These are phyloP conservation scores for Nipponacmea schrenckii DNA, from an alignment of 2,888 invertebrate genomes.

Conservation along the genomic window DNA sequence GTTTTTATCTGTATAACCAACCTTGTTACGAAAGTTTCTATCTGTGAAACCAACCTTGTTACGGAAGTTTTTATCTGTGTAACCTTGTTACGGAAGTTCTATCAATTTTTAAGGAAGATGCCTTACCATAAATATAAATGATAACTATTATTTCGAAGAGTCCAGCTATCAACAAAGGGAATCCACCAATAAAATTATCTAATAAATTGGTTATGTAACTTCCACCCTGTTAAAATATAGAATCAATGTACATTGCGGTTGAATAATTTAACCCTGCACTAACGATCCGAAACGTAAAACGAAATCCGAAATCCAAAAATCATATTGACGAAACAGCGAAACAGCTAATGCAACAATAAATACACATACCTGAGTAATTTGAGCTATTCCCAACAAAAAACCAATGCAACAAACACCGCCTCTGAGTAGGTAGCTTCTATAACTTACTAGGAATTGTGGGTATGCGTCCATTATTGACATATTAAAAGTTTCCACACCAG, in stretches of 20 bases:
- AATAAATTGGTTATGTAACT: slow-evolving; percentile 65
- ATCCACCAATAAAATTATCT: slow-evolving; percentile 63
- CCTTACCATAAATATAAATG: slow-evolving; percentile 65
- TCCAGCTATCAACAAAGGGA: slow-evolving; percentile 67
- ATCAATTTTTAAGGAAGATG: too few relatives aligned
- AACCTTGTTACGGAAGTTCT: too few relatives aligned
- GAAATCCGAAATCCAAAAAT: too few relatives aligned
- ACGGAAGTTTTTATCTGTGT: too few relatives aligned
- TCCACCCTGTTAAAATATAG: slow-evolving; percentile 68
- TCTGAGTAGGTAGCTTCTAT: slow-evolving; percentile 45
- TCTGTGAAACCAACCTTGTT: too few relatives aligned
- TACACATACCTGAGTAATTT: slow-evolving; percentile 52
- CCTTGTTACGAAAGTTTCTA: too few relatives aligned
- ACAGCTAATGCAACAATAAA: slow-evolving; percentile 10
- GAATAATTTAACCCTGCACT: too few relatives aligned
- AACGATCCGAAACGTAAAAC: too few relatives aligned
- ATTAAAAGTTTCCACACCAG: slow-evolving; percentile 58
- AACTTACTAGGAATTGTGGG: slow-evolving; percentile 39
- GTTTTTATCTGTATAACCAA: too few relatives aligned
- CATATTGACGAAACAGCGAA: too few relatives aligned
- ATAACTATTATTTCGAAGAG: slow-evolving; percentile 62
- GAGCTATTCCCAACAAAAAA: slow-evolving; percentile 57
- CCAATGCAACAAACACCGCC: slow-evolving; percentile 46
- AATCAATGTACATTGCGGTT: not conserved
- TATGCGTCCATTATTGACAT: slow-evolving; percentile 60